phyloP scores from a whole-genome alignment of 2,888 invertebrate species.

The Papilio protenor region DNA sequence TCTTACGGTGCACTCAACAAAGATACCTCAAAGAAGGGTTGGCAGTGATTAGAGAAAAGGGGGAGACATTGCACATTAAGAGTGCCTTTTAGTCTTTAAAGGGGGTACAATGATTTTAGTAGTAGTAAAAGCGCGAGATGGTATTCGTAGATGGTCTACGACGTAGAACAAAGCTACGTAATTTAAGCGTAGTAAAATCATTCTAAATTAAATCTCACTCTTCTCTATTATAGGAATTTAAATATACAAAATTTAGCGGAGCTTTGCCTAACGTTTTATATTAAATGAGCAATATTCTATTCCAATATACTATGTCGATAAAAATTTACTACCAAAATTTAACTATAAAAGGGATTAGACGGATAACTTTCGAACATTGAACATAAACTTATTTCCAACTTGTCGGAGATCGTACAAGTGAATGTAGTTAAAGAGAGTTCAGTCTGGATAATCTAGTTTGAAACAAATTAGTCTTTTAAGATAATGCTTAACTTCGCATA shows the following conservation, averaged over 20 bases:
- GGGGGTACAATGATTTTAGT: not conserved
- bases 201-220: no score
- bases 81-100: not conserved
- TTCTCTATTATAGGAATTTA: not conserved
- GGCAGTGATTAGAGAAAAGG: not conserved
- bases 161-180: no score
- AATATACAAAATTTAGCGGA: not conserved
- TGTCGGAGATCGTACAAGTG: not conserved
- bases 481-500: not conserved
- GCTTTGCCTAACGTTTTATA: not conserved
- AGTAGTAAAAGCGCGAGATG: not conserved
- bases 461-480: not conserved
- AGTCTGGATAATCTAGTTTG: not conserved
- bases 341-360: not conserved
- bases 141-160: no score
- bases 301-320: not conserved
- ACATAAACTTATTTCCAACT: conserved; percentile 3
- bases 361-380: not conserved
- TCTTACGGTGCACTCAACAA: conserved; percentile 26
- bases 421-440: not conserved
- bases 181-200: no score
- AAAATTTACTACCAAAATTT: conserved; percentile 19
- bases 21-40: conserved; percentile 9
- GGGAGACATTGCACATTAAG: not conserved
- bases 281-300: not conserved